Percentiles rank a stretch among this genome's conserved stretches.
Conservation (phyloP, 1,140 invertebrate species). For the Pseudomyrmex flavicornis region DNA sequence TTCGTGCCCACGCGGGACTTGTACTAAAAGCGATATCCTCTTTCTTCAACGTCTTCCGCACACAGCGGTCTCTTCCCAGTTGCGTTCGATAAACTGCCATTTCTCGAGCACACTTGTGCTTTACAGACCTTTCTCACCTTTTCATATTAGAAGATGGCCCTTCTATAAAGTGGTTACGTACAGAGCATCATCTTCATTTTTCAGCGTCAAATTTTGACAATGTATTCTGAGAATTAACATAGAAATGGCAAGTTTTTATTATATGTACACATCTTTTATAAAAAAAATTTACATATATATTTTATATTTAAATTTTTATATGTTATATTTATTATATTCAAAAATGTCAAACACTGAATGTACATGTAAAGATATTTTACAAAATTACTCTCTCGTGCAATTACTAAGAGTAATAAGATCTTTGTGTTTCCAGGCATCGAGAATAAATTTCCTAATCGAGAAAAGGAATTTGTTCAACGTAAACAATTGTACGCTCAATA, state of each 20-base stretch:
- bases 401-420: too few species aligned
- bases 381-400: background rate
- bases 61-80: background rate
- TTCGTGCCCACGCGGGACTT: slow-evolving; percentile 21
- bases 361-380: background rate
- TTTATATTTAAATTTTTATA: background rate
- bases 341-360: background rate
- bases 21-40: slow-evolving; percentile 38
- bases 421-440: background rate
- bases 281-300: too few species aligned
- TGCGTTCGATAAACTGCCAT: slow-evolving; percentile 22
- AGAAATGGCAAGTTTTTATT: background rate
- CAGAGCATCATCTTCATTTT: background rate
- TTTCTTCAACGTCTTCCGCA: slow-evolving; percentile 8
- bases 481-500: background rate
- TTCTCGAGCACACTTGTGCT: background rate
- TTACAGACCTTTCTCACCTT: slow-evolving; percentile 10
- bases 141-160: slow-evolving; percentile 13
- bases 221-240: background rate
- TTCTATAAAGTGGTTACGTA: background rate
- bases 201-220: background rate
- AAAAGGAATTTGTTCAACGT: background rate
- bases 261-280: too few species aligned
- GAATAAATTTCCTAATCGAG: background rate
- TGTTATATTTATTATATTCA: background rate